Base-by-base conservation (phyloP, 2,113 vertebrate species). In the Marcusenius ussheri region DNA sequence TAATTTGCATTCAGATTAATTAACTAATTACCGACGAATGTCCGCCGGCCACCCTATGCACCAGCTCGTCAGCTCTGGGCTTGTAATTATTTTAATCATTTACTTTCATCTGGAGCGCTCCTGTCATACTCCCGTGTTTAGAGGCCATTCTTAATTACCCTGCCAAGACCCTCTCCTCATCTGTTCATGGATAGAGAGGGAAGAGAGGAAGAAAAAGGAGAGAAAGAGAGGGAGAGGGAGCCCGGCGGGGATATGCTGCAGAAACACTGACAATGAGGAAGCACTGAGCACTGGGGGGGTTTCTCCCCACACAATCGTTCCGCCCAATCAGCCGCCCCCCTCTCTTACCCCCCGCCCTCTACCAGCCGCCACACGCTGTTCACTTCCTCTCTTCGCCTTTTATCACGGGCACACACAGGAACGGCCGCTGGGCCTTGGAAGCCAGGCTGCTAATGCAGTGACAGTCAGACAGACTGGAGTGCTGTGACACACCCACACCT, bases 61-160 rank as follows among this genome's bases (percentile, higher is more conserved):
- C 96, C 95, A 96, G 97, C 98, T 98, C 97, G 97, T 99, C 98
- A 99, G 97, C 97, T 97, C 97, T 96, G 97, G 97, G 97, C 97
- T 98, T 98, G 98, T 98, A 99, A 99, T 99, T 99, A 99, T 99
- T 99, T 99, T 99, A 99, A 99, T 99, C 98, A 99, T 99, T 98
- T 99, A 98, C 98, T 99, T 99, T 99, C 98, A 99, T 99, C 97
- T 99, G 98, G 96, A 98, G 97, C 97, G 96, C 97, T 96, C 97
- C 97, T 98, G 97, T 97, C 97, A 96, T 96, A 97, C 97, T 96
- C 96, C 97, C 96, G 97, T 94, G 97, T 98, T 98, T 97, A 97
- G 97, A 98, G 98, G 98, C 97, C 97, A 98, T 97, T 98, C 98
- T 99, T 98, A 99, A 99, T 99, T 96, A 96, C 95, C 95, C 95